Base-by-base conservation (phyloP, 2,888 invertebrate genomes). In the Campopleginae sp. region DNA sequence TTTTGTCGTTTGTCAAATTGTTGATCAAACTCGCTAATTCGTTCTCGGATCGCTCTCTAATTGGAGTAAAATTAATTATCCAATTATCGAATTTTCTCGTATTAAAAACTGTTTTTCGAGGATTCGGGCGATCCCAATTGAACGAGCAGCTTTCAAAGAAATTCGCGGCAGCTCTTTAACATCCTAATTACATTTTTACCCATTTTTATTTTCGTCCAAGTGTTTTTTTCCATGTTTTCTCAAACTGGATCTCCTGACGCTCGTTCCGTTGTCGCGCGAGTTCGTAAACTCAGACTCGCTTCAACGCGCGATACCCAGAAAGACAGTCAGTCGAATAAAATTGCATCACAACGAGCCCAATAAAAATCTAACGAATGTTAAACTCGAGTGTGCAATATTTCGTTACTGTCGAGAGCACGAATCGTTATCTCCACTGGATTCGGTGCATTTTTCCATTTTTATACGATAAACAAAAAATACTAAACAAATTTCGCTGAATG, bases 271-370 rank as follows among this genome's bases (percentile, higher is more conserved):
- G 58, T 76, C 63, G 74, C 23, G 27, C 17, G 75, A 83, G 51
- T 79, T 68, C 58, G 42, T 38, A 61, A 66, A 70, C 19, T 33
- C 27, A 80, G 54, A 46, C 46, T 72, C 76, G 58, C 58, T 66
- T 58, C 31, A 77, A 7, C 5, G 3, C 33, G 54, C 65, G 84
- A 72, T 71, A 71, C 76, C 68, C 71, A 76, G 84, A 46, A 80
- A 84, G 71, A 46, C 80, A 46, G 42, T 27, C 7, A 31, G 38
- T 27, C 19, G 76, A 80, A 66, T 65, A 72, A 63, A 63, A 66
- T 23, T 48, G 42, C 61, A 70, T 51, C 51, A 72, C 44, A 42
- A 23, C 27, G 48, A 70, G 54, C 4, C 27, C 5, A 5, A 27
- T 27, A 14, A 58, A 58, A 58, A 58, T 58, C 14, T 12, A 27